Evolutionary conservation across 2,888 invertebrate genomes (phyloP).

Genomic region (Andrena marginata): DNA sequence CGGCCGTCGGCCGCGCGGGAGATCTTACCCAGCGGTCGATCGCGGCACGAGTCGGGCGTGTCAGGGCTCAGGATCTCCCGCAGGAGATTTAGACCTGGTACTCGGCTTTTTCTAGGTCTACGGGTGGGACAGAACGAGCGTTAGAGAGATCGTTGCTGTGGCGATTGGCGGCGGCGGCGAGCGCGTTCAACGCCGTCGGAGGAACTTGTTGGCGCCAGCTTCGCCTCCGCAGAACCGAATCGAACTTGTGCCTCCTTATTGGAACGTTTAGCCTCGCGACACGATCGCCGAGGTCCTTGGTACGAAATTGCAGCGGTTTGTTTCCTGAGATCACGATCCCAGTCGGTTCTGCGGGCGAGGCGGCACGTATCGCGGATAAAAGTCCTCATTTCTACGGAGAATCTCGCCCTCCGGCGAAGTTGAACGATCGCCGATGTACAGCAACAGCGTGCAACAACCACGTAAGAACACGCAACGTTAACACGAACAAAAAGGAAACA

Average conservation of each 20-base stretch:
- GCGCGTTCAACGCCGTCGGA: constrained; percentile 48
- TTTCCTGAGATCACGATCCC: background rate
- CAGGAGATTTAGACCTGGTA: constrained; percentile 95
- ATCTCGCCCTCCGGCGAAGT: constrained; percentile 44
- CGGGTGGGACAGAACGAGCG: constrained; percentile 72
- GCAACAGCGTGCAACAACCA: constrained; percentile 80
- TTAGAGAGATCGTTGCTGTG: constrained; percentile 70
- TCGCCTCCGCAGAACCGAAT: background rate
- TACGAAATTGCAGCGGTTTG: background rate
- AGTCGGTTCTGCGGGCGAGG: background rate
- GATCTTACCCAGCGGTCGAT: constrained; percentile 88
- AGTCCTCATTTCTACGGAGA: too few species aligned
- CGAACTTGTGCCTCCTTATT: background rate
- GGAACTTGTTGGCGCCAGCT: background rate
- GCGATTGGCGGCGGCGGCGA: constrained; percentile 24
- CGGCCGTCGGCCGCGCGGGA: constrained; percentile 91
- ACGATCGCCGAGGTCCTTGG: background rate
- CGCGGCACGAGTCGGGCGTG: constrained; percentile 82
- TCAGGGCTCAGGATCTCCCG: constrained; percentile 87
- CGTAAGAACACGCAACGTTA: constrained; percentile 73
- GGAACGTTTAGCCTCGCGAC: background rate
- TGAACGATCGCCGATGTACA: constrained; percentile 56
- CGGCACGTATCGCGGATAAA: too few species aligned
- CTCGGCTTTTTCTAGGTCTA: constrained; percentile 97
- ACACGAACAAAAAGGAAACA: constrained; percentile 66